Evolutionary conservation across 2,797 vertebrate genomes (phyloP), one percentile per base, ranked within the genome.

Genomic region (Aldrovandia affinis): DNA sequence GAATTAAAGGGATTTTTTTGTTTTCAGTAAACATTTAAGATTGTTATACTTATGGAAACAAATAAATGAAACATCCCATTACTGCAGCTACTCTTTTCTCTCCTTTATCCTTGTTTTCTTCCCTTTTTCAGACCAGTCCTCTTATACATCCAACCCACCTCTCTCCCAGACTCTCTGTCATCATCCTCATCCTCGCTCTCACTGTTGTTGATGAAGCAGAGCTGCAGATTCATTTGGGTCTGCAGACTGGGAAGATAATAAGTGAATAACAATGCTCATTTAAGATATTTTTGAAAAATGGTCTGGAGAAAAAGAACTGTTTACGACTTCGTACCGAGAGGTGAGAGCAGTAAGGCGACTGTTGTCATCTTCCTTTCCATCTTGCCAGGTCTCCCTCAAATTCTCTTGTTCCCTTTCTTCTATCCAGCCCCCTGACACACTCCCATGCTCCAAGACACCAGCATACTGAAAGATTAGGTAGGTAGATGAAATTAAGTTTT

Each of bases 191-290:
- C 94, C 18, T 96, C 95, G 85, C 96, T 96, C 80, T 96, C 95
- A 83, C 95, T 96, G 89, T 95, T 88, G 88, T 96, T 96, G 89
- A 95, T 93, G 90, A 95, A 96, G 88, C 95, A 96, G 36, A 96
- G 92, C 90, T 95, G 95, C 84, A 96, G 91, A 86, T 96, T 96
- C 85, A 89, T 94, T 85, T 95, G 95, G 2, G 91, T 92, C 81
- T 93, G 89, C 50, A 95, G 90, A 57, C 95, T 96, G 87, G 25
- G 77, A 59, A 77, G 57, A 83, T 33, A 42, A 86, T 4, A 78
- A 80, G 18, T 10, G 28, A 85, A 15, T 59, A 20, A 77, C 73
- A 77, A 25, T 47, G 20, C 47, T 77, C 10, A 77, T 47, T 77
- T 44, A 47, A 25, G 25, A 52, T 12, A 4, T 12, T 12, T 12